A percentile compares a stretch with the other conserved stretches of the same genome.
These are phyloP conservation scores for Dendroctonus valens DNA, from an alignment of 1,140 invertebrate genomes.

Conservation along the genomic window DNA sequence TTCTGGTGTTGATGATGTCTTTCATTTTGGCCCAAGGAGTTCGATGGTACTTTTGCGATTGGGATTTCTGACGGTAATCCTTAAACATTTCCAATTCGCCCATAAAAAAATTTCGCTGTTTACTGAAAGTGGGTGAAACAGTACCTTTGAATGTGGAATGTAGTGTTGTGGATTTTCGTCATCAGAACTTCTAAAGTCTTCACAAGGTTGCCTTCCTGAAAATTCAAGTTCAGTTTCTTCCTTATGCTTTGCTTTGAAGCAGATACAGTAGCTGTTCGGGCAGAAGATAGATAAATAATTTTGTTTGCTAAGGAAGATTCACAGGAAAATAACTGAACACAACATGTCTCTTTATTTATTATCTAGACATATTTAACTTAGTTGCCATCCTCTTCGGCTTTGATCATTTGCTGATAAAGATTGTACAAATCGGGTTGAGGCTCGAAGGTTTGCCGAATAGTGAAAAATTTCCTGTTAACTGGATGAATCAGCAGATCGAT, in stretches of 20 bases:
- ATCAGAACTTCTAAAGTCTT: constrained; percentile 39
- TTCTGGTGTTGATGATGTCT: constrained; percentile 68
- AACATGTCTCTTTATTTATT: no score
- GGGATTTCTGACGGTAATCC: constrained; percentile 35
- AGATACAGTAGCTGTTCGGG: no score
- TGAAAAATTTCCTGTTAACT: constrained; percentile 30
- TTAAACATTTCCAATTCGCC: not conserved
- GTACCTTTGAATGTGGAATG: constrained; percentile 42
- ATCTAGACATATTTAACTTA: no score
- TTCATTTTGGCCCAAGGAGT: constrained; percentile 70
- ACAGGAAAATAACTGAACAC: no score
- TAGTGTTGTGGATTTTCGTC: constrained; percentile 39
- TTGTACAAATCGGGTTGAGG: constrained; percentile 7
- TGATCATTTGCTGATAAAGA: constrained; percentile 7
- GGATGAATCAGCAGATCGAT: constrained; percentile 36
- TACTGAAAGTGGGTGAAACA: constrained; percentile 2
- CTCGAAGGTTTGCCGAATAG: constrained; percentile 5
- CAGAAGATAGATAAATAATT: no score
- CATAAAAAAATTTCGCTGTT: constrained; percentile 1
- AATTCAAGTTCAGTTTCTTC: not conserved
- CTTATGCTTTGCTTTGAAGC: no score
- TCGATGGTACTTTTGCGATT: constrained; percentile 43
- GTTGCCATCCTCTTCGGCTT: constrained; percentile 2
- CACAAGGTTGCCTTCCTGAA: constrained; percentile 13
- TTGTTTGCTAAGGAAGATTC: no score